A percentile compares a stretch with the other conserved stretches of the same genome.
Conservation (phyloP, 2,888 invertebrate genomes). For the Drosophila colorata region DNA sequence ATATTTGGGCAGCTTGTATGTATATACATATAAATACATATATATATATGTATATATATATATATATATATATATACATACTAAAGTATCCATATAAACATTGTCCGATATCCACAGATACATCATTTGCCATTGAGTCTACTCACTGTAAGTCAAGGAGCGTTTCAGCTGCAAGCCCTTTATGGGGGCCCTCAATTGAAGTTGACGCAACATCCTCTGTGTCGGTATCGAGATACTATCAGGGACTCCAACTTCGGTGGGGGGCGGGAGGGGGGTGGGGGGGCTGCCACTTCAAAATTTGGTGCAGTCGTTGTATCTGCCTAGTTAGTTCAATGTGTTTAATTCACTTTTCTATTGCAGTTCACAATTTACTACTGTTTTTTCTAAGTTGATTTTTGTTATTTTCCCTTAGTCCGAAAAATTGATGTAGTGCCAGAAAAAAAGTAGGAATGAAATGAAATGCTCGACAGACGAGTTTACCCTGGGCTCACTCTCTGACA, state of each 20-base stretch:
- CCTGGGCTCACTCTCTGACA: conserved; percentile 28
- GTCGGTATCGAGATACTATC: conserved; percentile 15
- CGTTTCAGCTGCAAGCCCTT: conserved; percentile 33
- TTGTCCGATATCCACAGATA: neutral
- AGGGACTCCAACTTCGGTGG: conserved; percentile 30
- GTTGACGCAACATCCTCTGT: conserved; percentile 48
- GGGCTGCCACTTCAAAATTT: conserved; percentile 43
- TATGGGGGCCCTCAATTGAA: conserved; percentile 36
- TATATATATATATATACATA: too few relatives aligned
- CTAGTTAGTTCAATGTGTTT: conserved; percentile 22
- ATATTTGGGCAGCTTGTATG: too few relatives aligned
- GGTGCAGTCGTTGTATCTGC: conserved; percentile 27
- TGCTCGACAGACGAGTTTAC: conserved; percentile 39
- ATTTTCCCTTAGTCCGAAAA: conserved; percentile 56
- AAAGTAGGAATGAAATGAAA: conserved; percentile 62
- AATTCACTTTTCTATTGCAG: conserved; percentile 44
- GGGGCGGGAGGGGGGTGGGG: too few relatives aligned
- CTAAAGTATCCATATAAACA: neutral
- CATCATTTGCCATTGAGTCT: neutral
- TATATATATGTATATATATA: too few relatives aligned
- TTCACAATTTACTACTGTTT: conserved; percentile 47
- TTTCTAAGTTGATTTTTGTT: conserved; percentile 44
- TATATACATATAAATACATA: too few relatives aligned
- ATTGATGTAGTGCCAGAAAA: conserved; percentile 52
- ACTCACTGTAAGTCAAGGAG: conserved; percentile 42